Evolutionary conservation across 2,888 invertebrate species (phyloP).

Genomic region (Danaus chrysippus): DNA sequence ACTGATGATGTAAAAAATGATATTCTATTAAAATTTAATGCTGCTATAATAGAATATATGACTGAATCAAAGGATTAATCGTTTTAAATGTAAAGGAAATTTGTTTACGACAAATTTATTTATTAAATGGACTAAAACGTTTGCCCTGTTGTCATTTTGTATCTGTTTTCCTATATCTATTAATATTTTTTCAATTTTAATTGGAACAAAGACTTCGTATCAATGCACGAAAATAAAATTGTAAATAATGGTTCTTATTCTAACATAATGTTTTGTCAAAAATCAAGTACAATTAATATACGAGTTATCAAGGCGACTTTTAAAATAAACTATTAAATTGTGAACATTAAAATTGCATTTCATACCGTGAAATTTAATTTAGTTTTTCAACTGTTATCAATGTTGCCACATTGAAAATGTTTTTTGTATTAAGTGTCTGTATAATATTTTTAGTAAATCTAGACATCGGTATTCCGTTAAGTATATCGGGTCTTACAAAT

Average conservation of each 20-base stretch:
- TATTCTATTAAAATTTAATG: conserved; percentile 48
- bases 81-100: not conserved
- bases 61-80: conserved; percentile 25
- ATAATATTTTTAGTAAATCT: conserved; percentile 12
- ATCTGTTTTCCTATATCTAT: no score
- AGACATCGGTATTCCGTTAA: conserved; percentile 9
- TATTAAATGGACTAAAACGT: no score
- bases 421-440: conserved; percentile 6
- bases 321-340: no score
- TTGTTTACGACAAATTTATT: no score
- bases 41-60: conserved; percentile 48
- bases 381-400: not conserved
- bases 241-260: no score
- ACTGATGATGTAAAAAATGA: conserved; percentile 32
- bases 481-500: conserved; percentile 25
- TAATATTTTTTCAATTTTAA: no score
- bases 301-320: no score
- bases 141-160: no score
- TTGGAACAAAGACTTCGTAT: no score
- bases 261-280: no score
- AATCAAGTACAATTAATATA: no score
- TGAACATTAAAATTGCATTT: conserved; percentile 18
- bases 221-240: no score
- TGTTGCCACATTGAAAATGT: conserved; percentile 11
- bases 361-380: conserved; percentile 28